Base-by-base conservation (phyloP, 1,140 invertebrate species). In the Gonatopus flavifemur region DNA sequence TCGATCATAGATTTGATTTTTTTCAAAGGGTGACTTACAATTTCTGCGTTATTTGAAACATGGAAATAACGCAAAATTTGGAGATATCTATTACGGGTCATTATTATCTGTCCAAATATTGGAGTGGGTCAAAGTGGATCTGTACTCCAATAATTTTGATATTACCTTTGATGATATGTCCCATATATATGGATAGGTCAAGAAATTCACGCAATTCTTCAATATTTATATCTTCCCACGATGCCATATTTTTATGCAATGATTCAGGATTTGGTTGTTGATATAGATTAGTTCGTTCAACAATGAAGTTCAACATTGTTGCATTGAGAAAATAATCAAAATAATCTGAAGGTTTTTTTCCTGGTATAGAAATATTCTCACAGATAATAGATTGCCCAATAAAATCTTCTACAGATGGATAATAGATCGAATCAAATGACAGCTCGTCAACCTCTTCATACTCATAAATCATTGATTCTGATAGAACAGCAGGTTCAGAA, bases 71-170 rank as follows among this genome's bases (percentile, higher is more conserved):
- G 41, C n/a, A 31, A 16, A 18, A 31, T 43, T 43, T 12, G 5
- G 31, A 43, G 28, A 44, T 3, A 44, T 33, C 30, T 44, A 44
- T 44, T 31, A n/a, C 42, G 30, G 16, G 42, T 9, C 42, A n/a
- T n/a, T n/a, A 44, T 44, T 21, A 44, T 33, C 22, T 44, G 18
- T 15, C 7, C 5, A 13, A 33, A 44, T 20, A 33, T 44, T 20
- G 42, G 18, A 31, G 42, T 33, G 13, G 13, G 13, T 21, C 32
- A 20, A n/a, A 28, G 25, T 7, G 25, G 25, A 28, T 28, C 25
- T 28, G 6, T 28, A 6, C 6, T 7, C 25, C 25, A 28, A 12
- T 28, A 28, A 12, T 28, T 12, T 28, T 28, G 6, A 28, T 12
- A 7, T 28, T 28, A 7, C 25, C 25, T n/a, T n/a, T n/a, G n/a